Conservation (phyloP, 2,888 invertebrate species). For the Caenorhabditis sp. region DNA sequence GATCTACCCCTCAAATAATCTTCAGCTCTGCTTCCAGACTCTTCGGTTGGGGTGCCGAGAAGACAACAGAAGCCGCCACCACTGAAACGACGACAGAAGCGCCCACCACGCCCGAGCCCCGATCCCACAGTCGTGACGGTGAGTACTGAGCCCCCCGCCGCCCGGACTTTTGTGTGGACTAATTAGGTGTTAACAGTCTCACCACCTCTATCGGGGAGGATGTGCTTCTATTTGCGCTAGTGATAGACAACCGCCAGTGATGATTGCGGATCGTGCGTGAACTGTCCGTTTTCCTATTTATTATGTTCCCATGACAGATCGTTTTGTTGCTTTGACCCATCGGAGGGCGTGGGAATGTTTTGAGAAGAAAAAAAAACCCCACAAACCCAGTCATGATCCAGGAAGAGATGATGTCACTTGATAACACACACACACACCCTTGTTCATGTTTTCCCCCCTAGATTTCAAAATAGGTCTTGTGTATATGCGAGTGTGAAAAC, state of each 20-base stretch:
- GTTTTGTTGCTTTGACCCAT: not conserved
- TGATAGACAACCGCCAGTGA: conserved; percentile 34
- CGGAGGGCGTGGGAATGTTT: conserved; percentile 1
- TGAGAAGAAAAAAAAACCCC: not conserved
- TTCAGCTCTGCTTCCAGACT: conserved; percentile 58
- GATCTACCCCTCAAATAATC: conserved; percentile 31
- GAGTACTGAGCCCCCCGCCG: no score
- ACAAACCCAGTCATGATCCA: not conserved
- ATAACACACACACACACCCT: not conserved
- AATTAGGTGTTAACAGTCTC: conserved; percentile 53
- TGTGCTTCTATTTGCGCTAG: conserved; percentile 41
- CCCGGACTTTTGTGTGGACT: not conserved
- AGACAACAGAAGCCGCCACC: conserved; percentile 44
- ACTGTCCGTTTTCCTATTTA: conserved; percentile 7
- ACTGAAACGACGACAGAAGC: conserved; percentile 44
- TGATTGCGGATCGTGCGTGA: conserved; percentile 46
- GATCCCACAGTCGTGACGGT: conserved; percentile 62
- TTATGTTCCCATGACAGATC: not conserved
- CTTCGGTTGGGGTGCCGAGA: conserved; percentile 64
- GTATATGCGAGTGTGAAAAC: conserved; percentile 12
- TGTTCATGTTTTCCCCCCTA: not conserved
- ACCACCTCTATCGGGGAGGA: not conserved
- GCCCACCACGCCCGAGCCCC: conserved; percentile 45
- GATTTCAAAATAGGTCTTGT: conserved; percentile 4
- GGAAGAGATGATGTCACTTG: not conserved